Evolutionary conservation across 2,113 vertebrate genomes (phyloP).

Genomic region (Abramis brama): DNA sequence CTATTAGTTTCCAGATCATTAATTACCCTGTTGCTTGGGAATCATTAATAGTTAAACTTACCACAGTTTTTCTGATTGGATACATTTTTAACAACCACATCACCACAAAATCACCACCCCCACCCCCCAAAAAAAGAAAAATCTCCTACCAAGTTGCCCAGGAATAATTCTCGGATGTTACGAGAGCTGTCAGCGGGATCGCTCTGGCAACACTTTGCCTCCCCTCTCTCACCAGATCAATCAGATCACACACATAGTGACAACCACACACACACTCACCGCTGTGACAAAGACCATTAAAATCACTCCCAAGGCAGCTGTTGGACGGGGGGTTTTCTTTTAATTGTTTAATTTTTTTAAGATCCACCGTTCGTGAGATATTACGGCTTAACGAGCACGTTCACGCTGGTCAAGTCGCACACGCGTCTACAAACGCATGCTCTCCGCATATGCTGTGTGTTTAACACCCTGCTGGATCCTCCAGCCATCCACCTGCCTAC

Average conservation of each 20-base stretch:
- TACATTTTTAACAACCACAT: constrained; percentile 80
- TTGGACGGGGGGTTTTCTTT: constrained; percentile 71
- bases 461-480: constrained; percentile 65
- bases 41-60: constrained; percentile 86
- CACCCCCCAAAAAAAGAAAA: neutral
- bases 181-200: constrained; percentile 19
- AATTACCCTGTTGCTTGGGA: constrained; percentile 76
- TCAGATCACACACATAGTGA: constrained; percentile 70
- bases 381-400: constrained; percentile 50
- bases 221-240: constrained; percentile 54
- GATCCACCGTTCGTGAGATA: constrained; percentile 66
- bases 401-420: constrained; percentile 56
- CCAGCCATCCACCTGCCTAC: constrained; percentile 64
- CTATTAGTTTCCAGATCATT: constrained; percentile 80
- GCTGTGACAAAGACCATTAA: constrained; percentile 82
- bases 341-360: constrained; percentile 77
- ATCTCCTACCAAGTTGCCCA: constrained; percentile 16
- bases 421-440: neutral
- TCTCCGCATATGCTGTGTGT: constrained; percentile 19
- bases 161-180: constrained; percentile 19
- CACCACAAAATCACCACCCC: constrained; percentile 54
- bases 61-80: constrained; percentile 70
- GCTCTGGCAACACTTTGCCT: constrained; percentile 5
- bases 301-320: constrained; percentile 82
- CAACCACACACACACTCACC: constrained; percentile 61